Conservation (phyloP, 2,797 vertebrate genomes). For the Typhlichthys subterraneus region DNA sequence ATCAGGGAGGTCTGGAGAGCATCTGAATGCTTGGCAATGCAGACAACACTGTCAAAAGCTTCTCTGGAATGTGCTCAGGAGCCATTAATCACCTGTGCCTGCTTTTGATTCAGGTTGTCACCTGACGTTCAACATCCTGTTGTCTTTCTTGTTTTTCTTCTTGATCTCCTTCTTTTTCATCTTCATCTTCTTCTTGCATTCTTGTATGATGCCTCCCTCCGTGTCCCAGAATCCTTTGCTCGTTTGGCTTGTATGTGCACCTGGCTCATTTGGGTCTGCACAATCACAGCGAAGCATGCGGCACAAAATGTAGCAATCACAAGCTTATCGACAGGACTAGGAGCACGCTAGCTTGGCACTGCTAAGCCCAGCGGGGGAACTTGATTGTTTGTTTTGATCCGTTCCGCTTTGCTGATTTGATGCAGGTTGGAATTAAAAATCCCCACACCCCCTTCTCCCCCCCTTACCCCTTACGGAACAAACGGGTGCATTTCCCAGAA, state of each 20-base stretch:
- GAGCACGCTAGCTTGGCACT: conserved; percentile 12
- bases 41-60: conserved; percentile 60
- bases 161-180: conserved; percentile 35
- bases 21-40: conserved; percentile 47
- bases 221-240: conserved; percentile 3
- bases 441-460: not conserved
- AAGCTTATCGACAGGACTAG: conserved; percentile 36
- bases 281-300: conserved; percentile 10
- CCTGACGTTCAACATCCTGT: conserved; percentile 10
- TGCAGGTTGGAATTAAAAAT: conserved; percentile 29
- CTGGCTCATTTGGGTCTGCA: conserved; percentile 16
- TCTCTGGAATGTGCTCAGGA: conserved; percentile 63
- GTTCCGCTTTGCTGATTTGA: conserved; percentile 6
- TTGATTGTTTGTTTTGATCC: conserved; percentile 28
- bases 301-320: conserved; percentile 38
- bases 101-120: not conserved
- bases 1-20: conserved; percentile 47
- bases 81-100: conserved; percentile 69
- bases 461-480: too few relatives aligned
- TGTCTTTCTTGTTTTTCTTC: conserved; percentile 27
- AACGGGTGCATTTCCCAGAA: conserved; percentile 8
- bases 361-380: too few relatives aligned
- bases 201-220: conserved; percentile 15
- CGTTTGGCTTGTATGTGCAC: not conserved
- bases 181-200: conserved; percentile 34